phyloP scores from a whole-genome alignment of 2,888 invertebrate genomes.

The Didymodactylos carnosus region DNA sequence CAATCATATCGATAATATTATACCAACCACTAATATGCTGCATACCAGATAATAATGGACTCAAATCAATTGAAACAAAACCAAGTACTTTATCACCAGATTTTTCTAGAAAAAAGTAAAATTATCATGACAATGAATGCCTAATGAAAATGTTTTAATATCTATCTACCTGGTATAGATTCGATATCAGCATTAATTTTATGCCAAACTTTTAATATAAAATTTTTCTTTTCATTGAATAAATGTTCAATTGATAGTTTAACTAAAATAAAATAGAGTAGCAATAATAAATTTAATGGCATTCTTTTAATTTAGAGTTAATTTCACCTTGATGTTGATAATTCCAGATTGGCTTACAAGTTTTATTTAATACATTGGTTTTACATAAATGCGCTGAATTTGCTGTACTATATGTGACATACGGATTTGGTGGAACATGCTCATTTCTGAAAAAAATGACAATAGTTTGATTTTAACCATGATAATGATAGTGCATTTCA shows the following conservation, averaged over 20 bases:
- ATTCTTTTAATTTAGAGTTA: constrained; percentile 21
- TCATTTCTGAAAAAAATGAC: not conserved
- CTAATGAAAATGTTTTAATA: not conserved
- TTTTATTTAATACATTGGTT: not conserved
- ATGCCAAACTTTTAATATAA: constrained; percentile 34
- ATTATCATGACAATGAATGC: not conserved
- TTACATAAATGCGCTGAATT: not conserved
- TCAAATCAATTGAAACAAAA: constrained; percentile 31
- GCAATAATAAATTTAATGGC: too few species aligned
- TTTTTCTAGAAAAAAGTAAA: not conserved
- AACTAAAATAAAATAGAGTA: too few species aligned
- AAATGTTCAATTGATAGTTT: constrained; percentile 17
- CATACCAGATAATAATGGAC: constrained; percentile 25
- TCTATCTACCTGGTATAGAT: constrained; percentile 21
- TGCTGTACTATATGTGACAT: not conserved
- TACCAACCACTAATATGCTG: constrained; percentile 32
- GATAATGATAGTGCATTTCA: too few species aligned
- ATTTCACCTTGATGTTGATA: constrained; percentile 21
- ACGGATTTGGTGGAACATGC: not conserved
- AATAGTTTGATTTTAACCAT: too few species aligned
- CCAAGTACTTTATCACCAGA: constrained; percentile 28
- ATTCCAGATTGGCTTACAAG: constrained; percentile 2
- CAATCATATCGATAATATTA: constrained; percentile 32
- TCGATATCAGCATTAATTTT: constrained; percentile 18
- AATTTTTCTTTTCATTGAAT: constrained; percentile 23